Evolutionary conservation across 2,797 vertebrate species (phyloP), one percentile per base, ranked within the genome.

Genomic region (Centropyge bicolor): DNA sequence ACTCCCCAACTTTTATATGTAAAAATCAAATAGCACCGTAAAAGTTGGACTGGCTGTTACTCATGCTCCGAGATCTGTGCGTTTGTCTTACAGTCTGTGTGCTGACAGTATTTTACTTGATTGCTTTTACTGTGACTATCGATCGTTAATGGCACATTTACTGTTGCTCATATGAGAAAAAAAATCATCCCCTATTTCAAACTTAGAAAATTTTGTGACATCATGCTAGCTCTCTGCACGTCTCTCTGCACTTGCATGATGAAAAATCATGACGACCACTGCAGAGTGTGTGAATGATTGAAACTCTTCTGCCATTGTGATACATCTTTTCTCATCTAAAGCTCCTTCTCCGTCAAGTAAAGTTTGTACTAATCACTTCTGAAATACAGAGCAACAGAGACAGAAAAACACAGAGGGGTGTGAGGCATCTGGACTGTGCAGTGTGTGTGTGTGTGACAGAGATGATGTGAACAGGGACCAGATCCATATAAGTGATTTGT

Each of bases 21-120:
- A 92, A 85, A 92, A 93, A 93, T 92, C 85, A 90, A 90, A 92
- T 95, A 95, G 95, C 95, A 96, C 95, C 95, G 64, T 93, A 92
- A 92, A 91, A 91, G 94, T 95, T 91, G 93, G 92, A 84, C 92
- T 67, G 87, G 88, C 88, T 90, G 84, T 84, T 88, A 86, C 65
- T 76, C 85, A 73, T 89, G 82, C 85, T 86, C 70, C 67, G 70
- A 52, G 75, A 82, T 77, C 73, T 91, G 89, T 92, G 90, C 82
- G 8, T 90, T 90, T 83, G 12, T 87, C 71, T 77, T 75, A 41
- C 81, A 76, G 79, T 80, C 41, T 84, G 84, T 87, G 90, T 91
- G 87, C 89, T 87, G 84, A 85, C 60, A 70, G 54, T n/a, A 73
- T 76, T 74, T 87, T 81, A 79, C 77, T 70, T 70, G 74, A 77